A percentile compares a stretch with the other conserved stretches of the same genome.
These are phyloP conservation scores for Calliopsis andreniformis DNA, from an alignment of 1,140 invertebrate species.

Conservation along the genomic window DNA sequence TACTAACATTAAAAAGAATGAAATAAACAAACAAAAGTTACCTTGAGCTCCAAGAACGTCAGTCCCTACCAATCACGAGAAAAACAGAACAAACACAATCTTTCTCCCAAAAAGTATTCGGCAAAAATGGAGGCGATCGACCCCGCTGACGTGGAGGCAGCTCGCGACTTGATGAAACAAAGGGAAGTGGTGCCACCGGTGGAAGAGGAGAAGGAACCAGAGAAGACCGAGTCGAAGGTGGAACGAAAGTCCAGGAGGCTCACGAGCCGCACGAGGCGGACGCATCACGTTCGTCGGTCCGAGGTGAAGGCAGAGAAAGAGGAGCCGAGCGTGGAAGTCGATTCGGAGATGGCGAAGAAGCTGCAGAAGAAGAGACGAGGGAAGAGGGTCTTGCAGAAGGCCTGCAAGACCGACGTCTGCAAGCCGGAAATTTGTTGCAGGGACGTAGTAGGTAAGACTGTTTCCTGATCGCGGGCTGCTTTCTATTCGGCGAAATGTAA, in stretches of 20 bases:
- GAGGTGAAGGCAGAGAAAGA: background rate
- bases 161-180: background rate
- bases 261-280: background rate
- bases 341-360: conserved; percentile 6
- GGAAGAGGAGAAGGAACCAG: background rate
- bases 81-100: background rate
- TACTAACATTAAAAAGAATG: no score
- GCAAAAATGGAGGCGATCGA: background rate
- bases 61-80: no score
- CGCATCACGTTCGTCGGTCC: background rate
- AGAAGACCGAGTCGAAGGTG: conserved; percentile 15
- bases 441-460: conserved; percentile 44
- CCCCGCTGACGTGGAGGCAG: background rate
- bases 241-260: conserved; percentile 26
- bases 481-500: conserved; percentile 13
- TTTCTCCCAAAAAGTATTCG: background rate
- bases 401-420: conserved; percentile 46
- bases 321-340: background rate
- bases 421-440: conserved; percentile 61
- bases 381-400: conserved; percentile 27
- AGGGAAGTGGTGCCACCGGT: background rate
- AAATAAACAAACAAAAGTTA: no score
- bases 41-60: no score
- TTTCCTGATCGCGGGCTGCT: background rate
- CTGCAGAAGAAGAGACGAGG: conserved; percentile 7